Evolutionary conservation across 1,140 invertebrate genomes (phyloP).

Genomic region (Hirudo medicinalis): DNA sequence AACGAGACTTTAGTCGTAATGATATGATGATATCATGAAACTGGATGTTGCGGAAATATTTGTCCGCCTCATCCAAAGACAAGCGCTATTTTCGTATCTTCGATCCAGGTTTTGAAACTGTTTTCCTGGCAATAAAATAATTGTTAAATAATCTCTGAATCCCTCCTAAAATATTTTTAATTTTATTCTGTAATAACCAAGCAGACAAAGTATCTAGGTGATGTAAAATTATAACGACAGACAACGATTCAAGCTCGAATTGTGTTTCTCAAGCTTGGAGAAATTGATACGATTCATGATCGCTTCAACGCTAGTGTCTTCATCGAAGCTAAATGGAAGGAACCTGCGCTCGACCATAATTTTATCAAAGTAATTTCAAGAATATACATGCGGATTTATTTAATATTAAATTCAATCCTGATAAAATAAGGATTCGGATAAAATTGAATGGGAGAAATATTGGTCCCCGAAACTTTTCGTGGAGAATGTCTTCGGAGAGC

Average conservation of each 20-base stretch:
- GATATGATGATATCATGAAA: too few species aligned
- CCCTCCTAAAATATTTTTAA: too few species aligned
- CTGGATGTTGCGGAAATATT: too few species aligned
- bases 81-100: too few species aligned
- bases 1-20: too few species aligned
- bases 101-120: too few species aligned
- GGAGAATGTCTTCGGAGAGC: conserved; percentile 22
- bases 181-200: too few species aligned
- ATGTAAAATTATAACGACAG: conserved; percentile 17
- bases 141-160: too few species aligned
- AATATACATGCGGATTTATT: background rate
- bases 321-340: conserved; percentile 24
- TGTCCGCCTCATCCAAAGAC: too few species aligned
- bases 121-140: too few species aligned
- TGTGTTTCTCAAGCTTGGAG: conserved; percentile 35
- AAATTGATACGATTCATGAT: conserved; percentile 37
- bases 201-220: too few species aligned
- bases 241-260: conserved; percentile 30
- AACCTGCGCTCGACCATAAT: conserved; percentile 19
- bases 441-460: conserved; percentile 21
- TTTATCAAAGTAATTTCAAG: conserved; percentile 14
- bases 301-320: conserved; percentile 33
- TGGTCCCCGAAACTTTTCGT: conserved; percentile 23
- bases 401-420: background rate
- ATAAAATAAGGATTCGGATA: conserved; percentile 15